These are phyloP conservation scores for Allygus modestus DNA, from an alignment of 2,888 invertebrate genomes.

Conservation along the genomic window DNA sequence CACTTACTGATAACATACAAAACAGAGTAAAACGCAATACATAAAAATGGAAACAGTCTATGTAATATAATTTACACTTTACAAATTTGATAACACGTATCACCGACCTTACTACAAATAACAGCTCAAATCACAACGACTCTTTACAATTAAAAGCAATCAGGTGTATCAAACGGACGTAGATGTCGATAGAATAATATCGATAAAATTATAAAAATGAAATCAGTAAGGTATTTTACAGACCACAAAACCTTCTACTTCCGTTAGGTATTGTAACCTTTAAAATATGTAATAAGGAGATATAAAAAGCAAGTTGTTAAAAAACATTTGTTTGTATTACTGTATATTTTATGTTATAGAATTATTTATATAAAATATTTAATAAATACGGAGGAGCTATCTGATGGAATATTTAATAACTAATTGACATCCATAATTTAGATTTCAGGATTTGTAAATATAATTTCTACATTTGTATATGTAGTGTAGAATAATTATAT, in stretches of 20 bases:
- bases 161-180: not conserved
- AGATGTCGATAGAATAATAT: not conserved
- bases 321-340: too few relatives aligned
- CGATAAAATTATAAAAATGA: not conserved
- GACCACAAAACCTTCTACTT: too few relatives aligned
- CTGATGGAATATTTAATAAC: too few relatives aligned
- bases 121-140: not conserved
- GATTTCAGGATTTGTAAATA: not conserved
- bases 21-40: not conserved
- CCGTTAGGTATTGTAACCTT: too few relatives aligned
- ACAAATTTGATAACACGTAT: constrained; percentile 26
- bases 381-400: too few relatives aligned
- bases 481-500: too few relatives aligned
- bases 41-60: constrained; percentile 39
- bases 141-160: not conserved
- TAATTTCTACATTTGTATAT: too few relatives aligned
- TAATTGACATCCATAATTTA: constrained; percentile 1
- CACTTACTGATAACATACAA: not conserved
- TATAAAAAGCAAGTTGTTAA: too few relatives aligned
- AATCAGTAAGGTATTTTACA: not conserved
- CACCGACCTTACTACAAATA: not conserved
- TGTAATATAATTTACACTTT: constrained; percentile 29
- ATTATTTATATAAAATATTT: too few relatives aligned
- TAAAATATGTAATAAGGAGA: too few relatives aligned
- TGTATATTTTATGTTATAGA: too few relatives aligned